Evolutionary conservation across 2,888 invertebrate genomes (phyloP), one percentile per base, ranked within the genome.

Genomic region (Ophion ellenae): DNA sequence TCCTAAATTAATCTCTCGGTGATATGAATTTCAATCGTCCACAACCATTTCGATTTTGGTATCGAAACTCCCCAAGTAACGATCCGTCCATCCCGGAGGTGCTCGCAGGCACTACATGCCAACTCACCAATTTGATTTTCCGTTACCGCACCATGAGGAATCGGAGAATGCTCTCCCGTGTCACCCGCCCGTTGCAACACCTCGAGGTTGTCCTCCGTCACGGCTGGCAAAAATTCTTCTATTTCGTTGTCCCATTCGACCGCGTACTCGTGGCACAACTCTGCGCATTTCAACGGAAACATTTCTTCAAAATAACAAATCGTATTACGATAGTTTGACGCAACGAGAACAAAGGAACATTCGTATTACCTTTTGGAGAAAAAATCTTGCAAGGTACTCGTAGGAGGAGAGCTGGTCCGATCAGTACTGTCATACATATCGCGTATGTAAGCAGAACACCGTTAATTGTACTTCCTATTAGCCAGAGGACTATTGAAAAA

Each of bases 151-250:
- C 91, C 92, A 20, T 91, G 90, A 53, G 92, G 90, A 66, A 93
- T 92, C 32, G 93, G 92, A 67, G 93, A 92, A 67, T 92, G 92
- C 87, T 93, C 93, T 40, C 93, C 93, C 53, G 91, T 90, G 79
- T 94, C 94, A 9, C 94, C 93, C 17, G 94, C 94, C 73, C 92
- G 91, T 36, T 92, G 91, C 81, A 94, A 90, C 85, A 94, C 92
- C 87, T 94, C 92, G 77, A 94, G 90, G 90, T 92, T 94, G 74
- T 93, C 93, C 78, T 93, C 93, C 6, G 93, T 94, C 28, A 92
- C 92, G 40, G 92, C 91, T 45, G 94, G 94, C 88, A 94, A 88
- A 90, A 94, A 94, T 85, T 94, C 94, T 84, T 94, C 94, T 71
- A 94, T 93, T 81, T 94, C 94, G 86, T 90, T 93, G 84, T 94